These are phyloP conservation scores for Orcinus orca DNA, from an alignment of 2,113 vertebrate species.

Conservation along the genomic window DNA sequence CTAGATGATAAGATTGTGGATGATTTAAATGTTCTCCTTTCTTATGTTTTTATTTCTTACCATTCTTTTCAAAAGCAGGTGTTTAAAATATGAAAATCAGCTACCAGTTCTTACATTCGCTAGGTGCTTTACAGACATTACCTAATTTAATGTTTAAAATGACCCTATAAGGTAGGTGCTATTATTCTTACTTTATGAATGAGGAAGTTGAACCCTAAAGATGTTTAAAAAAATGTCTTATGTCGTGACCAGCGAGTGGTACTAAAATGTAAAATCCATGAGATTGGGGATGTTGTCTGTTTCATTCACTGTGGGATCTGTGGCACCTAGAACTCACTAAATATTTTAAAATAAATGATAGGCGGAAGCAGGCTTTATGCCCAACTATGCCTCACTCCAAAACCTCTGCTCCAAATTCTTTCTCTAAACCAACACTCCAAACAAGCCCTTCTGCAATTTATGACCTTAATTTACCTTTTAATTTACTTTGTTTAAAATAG, in stretches of 20 bases:
- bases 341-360: not conserved
- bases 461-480: not conserved
- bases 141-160: not conserved
- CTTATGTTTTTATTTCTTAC: not conserved
- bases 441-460: not conserved
- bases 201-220: not conserved
- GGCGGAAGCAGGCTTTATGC: not conserved
- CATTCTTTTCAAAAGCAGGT: slow-evolving; percentile 6
- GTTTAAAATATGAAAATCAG: not conserved
- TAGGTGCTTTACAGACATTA: not conserved
- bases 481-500: slow-evolving; percentile 35
- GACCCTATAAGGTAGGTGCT: not conserved
- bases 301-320: not conserved
- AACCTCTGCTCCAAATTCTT: not conserved
- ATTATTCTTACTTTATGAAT: slow-evolving; percentile 3
- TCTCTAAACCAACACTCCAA: not conserved
- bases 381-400: not conserved
- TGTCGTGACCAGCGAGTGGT: not conserved
- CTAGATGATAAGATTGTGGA: not conserved
- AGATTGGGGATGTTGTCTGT: not conserved
- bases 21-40: not conserved
- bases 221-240: not conserved
- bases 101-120: not conserved
- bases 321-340: not conserved
- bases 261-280: not conserved